These are phyloP conservation scores for Phortica magna DNA, from an alignment of 2,888 invertebrate genomes.

Conservation along the genomic window DNA sequence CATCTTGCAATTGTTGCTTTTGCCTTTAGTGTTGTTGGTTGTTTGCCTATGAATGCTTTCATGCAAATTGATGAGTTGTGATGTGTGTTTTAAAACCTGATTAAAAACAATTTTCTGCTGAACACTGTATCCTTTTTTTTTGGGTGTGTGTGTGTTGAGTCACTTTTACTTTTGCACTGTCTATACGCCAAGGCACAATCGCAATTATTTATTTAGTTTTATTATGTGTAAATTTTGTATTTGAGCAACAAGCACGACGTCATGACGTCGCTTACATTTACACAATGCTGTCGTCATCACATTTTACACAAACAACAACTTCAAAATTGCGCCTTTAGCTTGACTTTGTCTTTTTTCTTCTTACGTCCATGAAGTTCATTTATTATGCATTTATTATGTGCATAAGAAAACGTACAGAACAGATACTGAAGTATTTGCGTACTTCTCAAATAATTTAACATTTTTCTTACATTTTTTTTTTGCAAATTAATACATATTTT, in stretches of 20 bases:
- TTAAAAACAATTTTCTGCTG: conserved; percentile 10
- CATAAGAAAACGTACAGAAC: neutral
- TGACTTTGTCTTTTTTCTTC: neutral
- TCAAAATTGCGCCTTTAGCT: neutral
- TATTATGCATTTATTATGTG: conserved; percentile 15
- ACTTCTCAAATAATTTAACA: neutral
- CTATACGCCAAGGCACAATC: too few relatives aligned
- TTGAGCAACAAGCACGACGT: neutral
- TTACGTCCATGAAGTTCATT: neutral
- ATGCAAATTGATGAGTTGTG: neutral
- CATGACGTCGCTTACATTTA: neutral
- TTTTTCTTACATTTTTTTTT: neutral
- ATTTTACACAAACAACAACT: neutral
- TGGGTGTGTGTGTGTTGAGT: neutral
- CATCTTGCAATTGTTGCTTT: conserved; percentile 1
- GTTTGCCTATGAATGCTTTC: neutral
- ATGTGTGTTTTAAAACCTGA: conserved; percentile 12
- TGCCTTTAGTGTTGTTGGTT: neutral
- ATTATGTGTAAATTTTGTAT: conserved; percentile 26
- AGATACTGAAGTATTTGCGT: neutral
- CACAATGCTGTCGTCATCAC: conserved; percentile 5
- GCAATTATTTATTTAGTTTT: conserved; percentile 19
- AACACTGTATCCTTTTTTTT: neutral
- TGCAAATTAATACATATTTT: neutral
- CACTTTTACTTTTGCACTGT: neutral